phyloP scores from a whole-genome alignment of 2,797 vertebrate genomes.

The Fundulus diaphanus region DNA sequence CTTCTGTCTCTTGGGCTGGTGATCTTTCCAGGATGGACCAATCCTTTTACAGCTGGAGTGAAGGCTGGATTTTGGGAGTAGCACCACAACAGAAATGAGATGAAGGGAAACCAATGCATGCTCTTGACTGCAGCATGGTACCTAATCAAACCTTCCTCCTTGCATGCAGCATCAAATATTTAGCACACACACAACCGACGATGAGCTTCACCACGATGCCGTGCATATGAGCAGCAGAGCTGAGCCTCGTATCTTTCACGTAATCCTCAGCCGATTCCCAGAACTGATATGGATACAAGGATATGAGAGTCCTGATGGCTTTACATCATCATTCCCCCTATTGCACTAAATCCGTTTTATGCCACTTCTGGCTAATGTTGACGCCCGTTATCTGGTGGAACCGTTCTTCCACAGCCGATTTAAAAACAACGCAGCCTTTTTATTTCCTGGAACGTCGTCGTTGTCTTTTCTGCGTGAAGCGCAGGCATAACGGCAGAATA shows the following conservation, averaged over 20 bases:
- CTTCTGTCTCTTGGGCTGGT: background rate
- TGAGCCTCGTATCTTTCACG: slow-evolving; percentile 29
- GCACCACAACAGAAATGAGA: background rate
- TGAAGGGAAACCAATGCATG: background rate
- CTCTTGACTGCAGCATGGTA: background rate
- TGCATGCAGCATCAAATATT: background rate
- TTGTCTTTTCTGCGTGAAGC: slow-evolving; percentile 24
- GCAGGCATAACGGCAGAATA: slow-evolving; percentile 18
- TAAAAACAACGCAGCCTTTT: slow-evolving; percentile 21
- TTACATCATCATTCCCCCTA: slow-evolving; percentile 27
- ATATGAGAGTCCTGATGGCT: slow-evolving; percentile 21
- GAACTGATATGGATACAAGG: slow-evolving; percentile 28
- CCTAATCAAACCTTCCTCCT: background rate
- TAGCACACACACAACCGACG: slow-evolving; percentile 36
- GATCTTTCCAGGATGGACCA: background rate
- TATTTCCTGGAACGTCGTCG: background rate
- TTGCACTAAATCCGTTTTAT: slow-evolving; percentile 47
- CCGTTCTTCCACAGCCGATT: slow-evolving; percentile 16
- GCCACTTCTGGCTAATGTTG: slow-evolving; percentile 47
- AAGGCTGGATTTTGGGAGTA: background rate
- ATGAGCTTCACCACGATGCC: slow-evolving; percentile 24
- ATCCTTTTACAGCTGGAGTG: background rate
- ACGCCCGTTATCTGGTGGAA: slow-evolving; percentile 34
- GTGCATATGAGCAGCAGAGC: slow-evolving; percentile 38
- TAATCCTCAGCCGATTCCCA: slow-evolving; percentile 17